Conservation (phyloP, 2,888 invertebrate species). For the Tortricodes alternella region DNA sequence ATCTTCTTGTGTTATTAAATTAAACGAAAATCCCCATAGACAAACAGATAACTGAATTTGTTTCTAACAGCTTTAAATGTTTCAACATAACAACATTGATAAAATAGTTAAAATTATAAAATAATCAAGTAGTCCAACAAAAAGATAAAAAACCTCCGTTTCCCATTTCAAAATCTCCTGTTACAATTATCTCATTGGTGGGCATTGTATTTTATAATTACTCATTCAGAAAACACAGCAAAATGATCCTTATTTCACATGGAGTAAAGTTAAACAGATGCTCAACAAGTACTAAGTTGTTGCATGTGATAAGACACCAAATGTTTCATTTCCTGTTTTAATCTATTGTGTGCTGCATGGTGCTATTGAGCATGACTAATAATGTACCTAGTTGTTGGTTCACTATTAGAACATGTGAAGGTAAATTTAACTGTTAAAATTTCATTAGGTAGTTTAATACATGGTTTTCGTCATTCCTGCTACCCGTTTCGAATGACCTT, state of each 20-base stretch:
- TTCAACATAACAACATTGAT: background rate
- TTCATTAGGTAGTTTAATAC: too few species aligned
- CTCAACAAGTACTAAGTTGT: background rate
- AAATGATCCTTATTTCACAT: background rate
- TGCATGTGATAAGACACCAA: conserved; percentile 45
- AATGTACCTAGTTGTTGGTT: too few species aligned
- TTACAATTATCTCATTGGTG: conserved; percentile 40
- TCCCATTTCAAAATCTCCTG: conserved; percentile 43
- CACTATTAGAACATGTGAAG: too few species aligned
- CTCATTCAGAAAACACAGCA: background rate
- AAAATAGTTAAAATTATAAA: background rate
- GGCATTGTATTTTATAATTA: conserved; percentile 26
- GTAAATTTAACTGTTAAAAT: too few species aligned
- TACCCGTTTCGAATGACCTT: too few species aligned
- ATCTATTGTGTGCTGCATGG: conserved; percentile 38
- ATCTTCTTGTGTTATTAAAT: too few species aligned
- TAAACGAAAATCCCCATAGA: too few species aligned
- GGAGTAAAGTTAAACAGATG: background rate
- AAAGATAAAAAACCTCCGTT: conserved; percentile 29
- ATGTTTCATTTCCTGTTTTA: conserved; percentile 53
- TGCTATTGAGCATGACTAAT: background rate
- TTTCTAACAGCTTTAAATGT: too few species aligned
- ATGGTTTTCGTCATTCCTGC: too few species aligned
- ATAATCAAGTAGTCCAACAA: background rate
- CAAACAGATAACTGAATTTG: too few species aligned